Conservation (phyloP, 2,113 vertebrate genomes). For the Perognathus longimembris region DNA sequence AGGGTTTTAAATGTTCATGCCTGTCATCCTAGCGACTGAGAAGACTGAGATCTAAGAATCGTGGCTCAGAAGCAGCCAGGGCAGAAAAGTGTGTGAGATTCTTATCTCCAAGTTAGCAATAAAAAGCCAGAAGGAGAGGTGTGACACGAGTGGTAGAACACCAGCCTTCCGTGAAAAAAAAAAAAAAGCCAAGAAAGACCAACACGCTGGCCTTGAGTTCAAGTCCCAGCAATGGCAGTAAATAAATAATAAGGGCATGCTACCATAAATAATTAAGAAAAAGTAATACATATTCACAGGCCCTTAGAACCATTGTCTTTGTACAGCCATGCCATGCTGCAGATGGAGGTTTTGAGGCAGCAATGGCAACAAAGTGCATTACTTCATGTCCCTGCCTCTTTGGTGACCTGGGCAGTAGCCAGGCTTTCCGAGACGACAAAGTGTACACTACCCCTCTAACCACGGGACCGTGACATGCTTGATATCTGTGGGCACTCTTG, state of each 20-base stretch:
- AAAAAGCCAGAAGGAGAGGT: too few species aligned
- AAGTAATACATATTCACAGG: neutral
- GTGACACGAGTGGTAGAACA: too few species aligned
- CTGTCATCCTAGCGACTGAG: too few species aligned
- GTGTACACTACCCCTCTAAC: neutral
- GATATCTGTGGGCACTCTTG: neutral
- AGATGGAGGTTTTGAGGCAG: neutral
- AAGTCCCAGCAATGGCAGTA: too few species aligned
- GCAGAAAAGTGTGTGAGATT: too few species aligned
- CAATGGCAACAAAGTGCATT: neutral
- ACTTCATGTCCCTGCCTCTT: neutral
- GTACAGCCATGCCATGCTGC: neutral
- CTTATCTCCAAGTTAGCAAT: too few species aligned
- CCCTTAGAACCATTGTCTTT: neutral
- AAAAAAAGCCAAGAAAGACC: too few species aligned
- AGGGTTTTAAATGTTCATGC: neutral
- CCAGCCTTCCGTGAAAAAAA: too few species aligned
- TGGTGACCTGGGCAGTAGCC: neutral
- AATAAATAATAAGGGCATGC: too few species aligned
- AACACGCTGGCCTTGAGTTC: too few species aligned
- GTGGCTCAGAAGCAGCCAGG: too few species aligned
- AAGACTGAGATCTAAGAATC: too few species aligned
- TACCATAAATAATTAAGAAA: neutral
- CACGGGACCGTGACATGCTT: neutral
- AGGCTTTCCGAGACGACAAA: neutral